Evolutionary conservation across 2,113 vertebrate species (phyloP).

Genomic region (Tenebrosternarchus preto): DNA sequence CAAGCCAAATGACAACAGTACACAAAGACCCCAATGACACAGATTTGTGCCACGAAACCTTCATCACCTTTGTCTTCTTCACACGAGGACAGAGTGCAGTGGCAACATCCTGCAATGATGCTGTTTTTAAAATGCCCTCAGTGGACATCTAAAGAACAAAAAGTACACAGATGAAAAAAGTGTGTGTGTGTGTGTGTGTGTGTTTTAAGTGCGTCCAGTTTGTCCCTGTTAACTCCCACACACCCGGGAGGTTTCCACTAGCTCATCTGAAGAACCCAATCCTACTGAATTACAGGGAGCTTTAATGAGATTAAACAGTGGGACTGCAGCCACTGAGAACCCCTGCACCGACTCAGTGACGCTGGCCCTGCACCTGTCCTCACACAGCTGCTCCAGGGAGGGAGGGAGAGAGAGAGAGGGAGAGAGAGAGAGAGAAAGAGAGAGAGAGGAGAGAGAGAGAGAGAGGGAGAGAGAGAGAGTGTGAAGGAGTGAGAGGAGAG

Average conservation of each 20-base stretch:
- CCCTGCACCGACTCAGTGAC: conserved; percentile 71
- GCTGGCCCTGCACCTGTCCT: conserved; percentile 76
- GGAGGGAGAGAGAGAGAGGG: conserved; percentile 51
- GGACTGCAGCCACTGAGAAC: conserved; percentile 72
- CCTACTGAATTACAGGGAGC: conserved; percentile 80
- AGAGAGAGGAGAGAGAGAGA: conserved; percentile 27
- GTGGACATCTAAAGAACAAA: conserved; percentile 8
- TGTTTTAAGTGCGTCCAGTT: conserved; percentile 65
- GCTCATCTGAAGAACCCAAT: conserved; percentile 80
- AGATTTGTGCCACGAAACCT: not conserved
- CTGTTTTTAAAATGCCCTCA: not conserved
- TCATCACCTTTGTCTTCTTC: too few relatives aligned
- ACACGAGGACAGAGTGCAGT: not conserved
- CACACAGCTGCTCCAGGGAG: conserved; percentile 57
- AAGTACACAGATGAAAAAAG: not conserved
- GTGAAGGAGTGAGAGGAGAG: conserved; percentile 16
- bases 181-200: conserved; percentile 39
- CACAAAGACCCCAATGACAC: not conserved
- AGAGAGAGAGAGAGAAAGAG: conserved; percentile 50
- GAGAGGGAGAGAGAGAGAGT: conserved; percentile 29
- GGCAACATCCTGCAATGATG: not conserved
- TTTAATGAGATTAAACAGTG: conserved; percentile 75
- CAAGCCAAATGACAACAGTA: not conserved
- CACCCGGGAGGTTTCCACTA: conserved; percentile 74
- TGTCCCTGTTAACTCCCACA: conserved; percentile 70